A percentile compares a stretch with the other conserved stretches of the same genome.
phyloP scores from a whole-genome alignment of 2,797 vertebrate species.

The Crocidura indochinensis region DNA sequence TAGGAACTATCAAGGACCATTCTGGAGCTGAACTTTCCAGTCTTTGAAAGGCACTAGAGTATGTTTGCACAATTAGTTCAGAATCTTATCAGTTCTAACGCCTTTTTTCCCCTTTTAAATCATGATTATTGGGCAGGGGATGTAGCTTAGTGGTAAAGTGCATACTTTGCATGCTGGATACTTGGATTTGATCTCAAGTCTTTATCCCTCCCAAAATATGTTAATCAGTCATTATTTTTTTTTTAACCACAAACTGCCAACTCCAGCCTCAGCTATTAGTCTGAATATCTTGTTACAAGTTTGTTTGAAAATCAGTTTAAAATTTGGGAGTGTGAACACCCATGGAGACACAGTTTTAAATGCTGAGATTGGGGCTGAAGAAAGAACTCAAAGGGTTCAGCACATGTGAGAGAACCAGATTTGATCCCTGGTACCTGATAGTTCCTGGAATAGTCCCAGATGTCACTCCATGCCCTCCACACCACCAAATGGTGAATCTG shows the following conservation, averaged over 20 bases:
- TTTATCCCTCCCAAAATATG: no score
- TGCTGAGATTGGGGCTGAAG: no score
- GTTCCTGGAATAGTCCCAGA: no score
- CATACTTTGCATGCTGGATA: no score
- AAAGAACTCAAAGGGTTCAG: no score
- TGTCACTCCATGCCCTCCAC: background rate
- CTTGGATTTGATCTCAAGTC: no score
- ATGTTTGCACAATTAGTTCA: constrained; percentile 55
- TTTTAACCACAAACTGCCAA: background rate
- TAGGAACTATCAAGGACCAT: background rate
- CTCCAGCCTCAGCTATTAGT: background rate
- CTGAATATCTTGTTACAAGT: background rate
- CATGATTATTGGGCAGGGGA: no score
- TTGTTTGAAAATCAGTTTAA: background rate
- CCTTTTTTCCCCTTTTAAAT: background rate
- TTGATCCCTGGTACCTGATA: no score
- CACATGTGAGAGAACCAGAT: no score
- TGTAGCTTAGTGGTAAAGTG: no score
- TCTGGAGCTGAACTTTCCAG: background rate
- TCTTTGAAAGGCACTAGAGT: background rate
- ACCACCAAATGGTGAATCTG: background rate
- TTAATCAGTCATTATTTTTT: background rate
- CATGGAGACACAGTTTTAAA: constrained; percentile 6
- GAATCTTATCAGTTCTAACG: background rate
- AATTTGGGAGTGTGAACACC: background rate